Conservation (phyloP, 53 echinoderm and acorn worm species). For the Actinopyga echinites region DNA sequence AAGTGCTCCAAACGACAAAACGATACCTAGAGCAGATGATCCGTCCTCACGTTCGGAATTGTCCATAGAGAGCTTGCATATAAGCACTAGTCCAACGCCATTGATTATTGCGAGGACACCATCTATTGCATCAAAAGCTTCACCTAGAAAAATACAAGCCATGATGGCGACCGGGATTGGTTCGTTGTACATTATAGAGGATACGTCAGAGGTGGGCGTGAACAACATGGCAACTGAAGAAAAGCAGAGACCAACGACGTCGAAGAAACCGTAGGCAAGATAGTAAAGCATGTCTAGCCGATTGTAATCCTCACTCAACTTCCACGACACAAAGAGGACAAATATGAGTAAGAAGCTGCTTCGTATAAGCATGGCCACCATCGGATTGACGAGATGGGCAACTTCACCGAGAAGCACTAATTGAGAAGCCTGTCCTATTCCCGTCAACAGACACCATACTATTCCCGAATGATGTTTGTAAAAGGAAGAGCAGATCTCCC, state of each 20-base stretch:
- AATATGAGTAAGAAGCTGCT: background rate
- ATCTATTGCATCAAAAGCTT: background rate
- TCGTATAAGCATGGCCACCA: background rate
- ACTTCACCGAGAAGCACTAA: background rate
- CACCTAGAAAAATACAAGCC: conserved; percentile 5
- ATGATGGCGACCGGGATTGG: background rate
- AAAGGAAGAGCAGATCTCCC: too few species aligned
- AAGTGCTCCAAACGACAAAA: background rate
- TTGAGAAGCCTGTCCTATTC: background rate
- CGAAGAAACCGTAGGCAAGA: background rate
- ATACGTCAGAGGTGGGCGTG: background rate
- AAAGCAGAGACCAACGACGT: background rate
- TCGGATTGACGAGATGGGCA: background rate
- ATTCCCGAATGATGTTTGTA: too few species aligned
- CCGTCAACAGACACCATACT: background rate
- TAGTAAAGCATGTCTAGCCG: background rate
- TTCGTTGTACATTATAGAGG: background rate
- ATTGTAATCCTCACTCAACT: background rate
- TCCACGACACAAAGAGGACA: background rate
- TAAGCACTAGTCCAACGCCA: background rate
- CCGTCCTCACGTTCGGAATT: background rate
- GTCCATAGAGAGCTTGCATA: background rate
- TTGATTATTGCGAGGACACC: background rate
- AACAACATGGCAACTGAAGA: background rate
- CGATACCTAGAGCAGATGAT: background rate